Percentiles rank a stretch among this genome's conserved stretches.
phyloP scores from a whole-genome alignment of 2,113 vertebrate species.

The Synchiropus splendidus region DNA sequence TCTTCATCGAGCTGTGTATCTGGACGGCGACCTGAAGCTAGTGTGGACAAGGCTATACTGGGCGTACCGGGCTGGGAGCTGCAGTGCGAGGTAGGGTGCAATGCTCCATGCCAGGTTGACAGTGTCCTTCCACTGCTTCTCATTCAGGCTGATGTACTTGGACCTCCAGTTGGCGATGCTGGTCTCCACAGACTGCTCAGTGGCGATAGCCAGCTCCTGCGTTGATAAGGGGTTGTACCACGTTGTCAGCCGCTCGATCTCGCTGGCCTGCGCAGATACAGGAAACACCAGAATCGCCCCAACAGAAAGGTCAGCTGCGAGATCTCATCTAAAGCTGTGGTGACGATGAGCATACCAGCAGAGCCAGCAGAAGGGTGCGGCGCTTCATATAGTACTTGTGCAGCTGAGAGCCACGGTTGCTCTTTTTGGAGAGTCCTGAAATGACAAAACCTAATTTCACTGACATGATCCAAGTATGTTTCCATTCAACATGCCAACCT shows the following conservation, averaged over 20 bases:
- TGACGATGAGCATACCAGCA: too few relatives aligned
- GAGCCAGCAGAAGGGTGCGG: conserved; percentile 79
- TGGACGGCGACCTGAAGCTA: not conserved
- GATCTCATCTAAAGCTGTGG: too few relatives aligned
- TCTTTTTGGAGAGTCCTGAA: conserved; percentile 89
- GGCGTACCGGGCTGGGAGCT: conserved; percentile 89
- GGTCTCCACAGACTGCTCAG: conserved; percentile 85
- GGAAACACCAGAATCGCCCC: too few relatives aligned
- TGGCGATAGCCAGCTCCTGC: conserved; percentile 79
- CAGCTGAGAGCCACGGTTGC: conserved; percentile 87
- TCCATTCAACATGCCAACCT: too few relatives aligned
- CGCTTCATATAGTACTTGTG: conserved; percentile 98
- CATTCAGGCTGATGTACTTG: conserved; percentile 87
- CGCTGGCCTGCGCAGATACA: conserved; percentile 73
- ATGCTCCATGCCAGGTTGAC: conserved; percentile 95
- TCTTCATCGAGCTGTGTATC: not conserved
- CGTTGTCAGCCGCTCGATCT: conserved; percentile 87
- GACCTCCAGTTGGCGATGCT: conserved; percentile 95
- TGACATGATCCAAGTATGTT: too few relatives aligned
- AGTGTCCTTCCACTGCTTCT: conserved; percentile 97
- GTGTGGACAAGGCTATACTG: too few relatives aligned
- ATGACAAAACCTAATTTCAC: conserved; percentile 25
- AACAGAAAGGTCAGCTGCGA: too few relatives aligned
- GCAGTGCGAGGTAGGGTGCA: conserved; percentile 85
- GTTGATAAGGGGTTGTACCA: conserved; percentile 95